Evolutionary conservation across 2,797 vertebrate species (phyloP).

Genomic region (Eidolon dupreanum): DNA sequence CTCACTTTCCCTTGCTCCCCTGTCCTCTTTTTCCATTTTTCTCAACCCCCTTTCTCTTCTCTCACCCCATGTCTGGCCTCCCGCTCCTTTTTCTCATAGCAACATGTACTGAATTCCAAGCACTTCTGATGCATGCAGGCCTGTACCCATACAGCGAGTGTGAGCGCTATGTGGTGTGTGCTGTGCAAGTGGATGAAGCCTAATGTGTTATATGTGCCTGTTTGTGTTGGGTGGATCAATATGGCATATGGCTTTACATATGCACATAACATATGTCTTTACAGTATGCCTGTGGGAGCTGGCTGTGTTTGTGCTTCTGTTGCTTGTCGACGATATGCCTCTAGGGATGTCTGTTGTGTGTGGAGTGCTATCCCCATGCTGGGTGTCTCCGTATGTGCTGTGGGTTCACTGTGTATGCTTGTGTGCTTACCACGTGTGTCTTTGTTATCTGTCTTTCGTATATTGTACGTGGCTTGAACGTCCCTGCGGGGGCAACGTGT

Average conservation of each 20-base stretch:
- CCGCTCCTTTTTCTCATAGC: not conserved
- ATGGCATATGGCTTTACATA: not conserved
- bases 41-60: not conserved
- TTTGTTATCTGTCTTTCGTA: not conserved
- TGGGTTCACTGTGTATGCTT: not conserved
- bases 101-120: not conserved
- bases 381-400: not conserved
- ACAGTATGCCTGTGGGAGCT: not conserved
- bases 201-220: fast-evolving
- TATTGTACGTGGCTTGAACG: not conserved
- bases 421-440: not conserved
- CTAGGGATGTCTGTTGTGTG: not conserved
- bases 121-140: not conserved
- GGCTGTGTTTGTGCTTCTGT: not conserved
- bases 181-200: fast-evolving
- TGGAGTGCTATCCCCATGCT: not conserved
- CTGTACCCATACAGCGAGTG: fast-evolving
- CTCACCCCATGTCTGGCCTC: not conserved
- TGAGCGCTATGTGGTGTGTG: not conserved
- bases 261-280: not conserved
- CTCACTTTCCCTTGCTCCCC: not conserved
- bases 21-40: not conserved
- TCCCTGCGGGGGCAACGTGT: not conserved
- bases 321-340: not conserved
- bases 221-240: not conserved